Base-by-base conservation (phyloP, 2,113 vertebrate species). In the Callaeas wilsoni region DNA sequence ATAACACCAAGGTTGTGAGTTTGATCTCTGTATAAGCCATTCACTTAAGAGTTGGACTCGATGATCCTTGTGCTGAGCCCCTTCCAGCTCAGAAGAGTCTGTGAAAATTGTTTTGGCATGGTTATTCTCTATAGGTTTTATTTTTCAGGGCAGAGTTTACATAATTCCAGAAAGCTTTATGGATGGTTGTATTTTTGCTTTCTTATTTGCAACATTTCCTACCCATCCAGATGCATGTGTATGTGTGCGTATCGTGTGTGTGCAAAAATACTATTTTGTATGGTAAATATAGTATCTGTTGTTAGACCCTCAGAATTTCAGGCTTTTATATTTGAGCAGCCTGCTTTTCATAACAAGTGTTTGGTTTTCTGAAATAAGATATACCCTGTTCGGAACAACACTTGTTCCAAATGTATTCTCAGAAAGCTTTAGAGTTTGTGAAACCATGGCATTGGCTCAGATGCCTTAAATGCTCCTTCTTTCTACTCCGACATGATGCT, bases 1-100 rank as follows among this genome's bases (percentile, higher is more conserved):
- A 37, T 8, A 37, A 13, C 15, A 52, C 22, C 18, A 53, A 29
- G 15, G 27, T 12, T 44, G 16, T 37, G 37, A 44, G 12, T 23
- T 52, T 60, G 53, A 39, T 29, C 22, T 11, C 14, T 19, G 18
- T 46, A 6, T 16, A 7, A 12, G 7, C 12, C 53, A 52, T 27
- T 52, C 27, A 33, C 15, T 50, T 37, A 10, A 42, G 11, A 32
- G 37, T 0, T 76, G 44, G 10, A 11, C 53, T 32, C 0, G 0
- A 13, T 50, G 42, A 32, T 44, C 53, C 21, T 37, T 33, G 9
- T 3, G 5, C 14, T 44, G 37, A 27, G 3, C 3, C 9, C 11
- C 53, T 68, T 44, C 27, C 53, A 46, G 12, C 22, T 60, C 33
- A 69, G 55, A 68, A 37, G 17, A 27, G 10, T 13, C 17, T 44